Evolutionary conservation across 2,113 vertebrate species (phyloP), one percentile per base, ranked within the genome.

Genomic region (Pluvianellus socialis): DNA sequence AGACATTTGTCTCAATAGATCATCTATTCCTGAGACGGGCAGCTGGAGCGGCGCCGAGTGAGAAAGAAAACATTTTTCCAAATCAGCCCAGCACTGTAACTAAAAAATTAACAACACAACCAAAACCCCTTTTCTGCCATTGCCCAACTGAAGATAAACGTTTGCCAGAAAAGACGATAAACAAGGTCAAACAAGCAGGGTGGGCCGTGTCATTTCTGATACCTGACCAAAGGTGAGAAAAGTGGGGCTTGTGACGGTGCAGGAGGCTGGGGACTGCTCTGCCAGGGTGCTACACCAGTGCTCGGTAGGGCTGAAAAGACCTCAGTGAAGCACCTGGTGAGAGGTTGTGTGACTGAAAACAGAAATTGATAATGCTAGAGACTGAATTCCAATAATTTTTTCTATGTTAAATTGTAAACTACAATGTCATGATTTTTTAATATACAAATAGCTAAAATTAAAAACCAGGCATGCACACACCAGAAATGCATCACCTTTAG

Each of bases 21-120:
- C 44, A 79, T 22, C 19, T 44, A 32, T 32, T 65, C 35, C 63
- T 15, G 18, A 84, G 35, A 72, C 35, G 52, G 56, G 12, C 38
- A 42, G 52, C 32, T 75, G 58, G 50, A 85, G 42, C 0, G 0
- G 35, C 30, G 24, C n/a, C 7, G 2, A 40, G 33, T 0, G 5
- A 87, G 53, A 10, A 58, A 82, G 2, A 66, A 7, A 77, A 7
- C 6, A 28, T 75, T 79, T 90, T 90, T 91, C 66, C 70, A 72
- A 23, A 75, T 53, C 22, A 94, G n/a, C 38, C 45, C 50, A 79
- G 33, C 45, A 80, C 20, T 38, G 10, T 42, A 85, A 68, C 53
- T 47, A 40, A 61, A 82, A 91, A 72, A 40, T 47, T 8, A 87
- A 12, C 33, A 47, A 4, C 22, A 45, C 7, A 44, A 42, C 47